phyloP scores from a whole-genome alignment of 2,888 invertebrate genomes.

The Diabrotica balteata region DNA sequence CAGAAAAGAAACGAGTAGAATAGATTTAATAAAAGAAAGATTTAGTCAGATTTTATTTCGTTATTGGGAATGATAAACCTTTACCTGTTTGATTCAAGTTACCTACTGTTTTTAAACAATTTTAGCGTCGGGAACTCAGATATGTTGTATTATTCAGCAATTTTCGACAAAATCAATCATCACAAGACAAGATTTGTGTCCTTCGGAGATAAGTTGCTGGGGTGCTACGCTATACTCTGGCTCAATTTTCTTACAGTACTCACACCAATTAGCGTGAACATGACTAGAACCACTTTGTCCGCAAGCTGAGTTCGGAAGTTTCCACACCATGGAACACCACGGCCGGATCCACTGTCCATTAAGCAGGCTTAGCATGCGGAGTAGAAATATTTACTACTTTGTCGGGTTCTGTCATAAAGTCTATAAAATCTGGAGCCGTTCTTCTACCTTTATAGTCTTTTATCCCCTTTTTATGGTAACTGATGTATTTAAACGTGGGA shows the following conservation, averaged over 20 bases:
- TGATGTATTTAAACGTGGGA: conserved; percentile 87
- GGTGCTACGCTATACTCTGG: conserved; percentile 70
- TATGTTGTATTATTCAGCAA: conserved; percentile 68
- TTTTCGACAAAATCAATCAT: conserved; percentile 75
- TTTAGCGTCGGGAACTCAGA: conserved; percentile 74
- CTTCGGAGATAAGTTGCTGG: conserved; percentile 60
- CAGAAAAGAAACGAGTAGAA: too few species aligned
- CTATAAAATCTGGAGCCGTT: conserved; percentile 68
- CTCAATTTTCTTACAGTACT: conserved; percentile 74
- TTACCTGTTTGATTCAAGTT: conserved; percentile 66
- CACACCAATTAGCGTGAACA: conserved; percentile 83
- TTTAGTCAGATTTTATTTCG: too few species aligned
- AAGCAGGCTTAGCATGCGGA: conserved; percentile 48
- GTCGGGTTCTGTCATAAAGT: conserved; percentile 67
- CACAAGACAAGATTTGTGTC: conserved; percentile 58
- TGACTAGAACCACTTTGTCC: conserved; percentile 71
- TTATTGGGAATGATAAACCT: too few species aligned
- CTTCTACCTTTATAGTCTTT: conserved; percentile 74
- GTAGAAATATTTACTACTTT: conserved; percentile 52
- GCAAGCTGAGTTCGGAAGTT: conserved; percentile 69
- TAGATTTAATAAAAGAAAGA: too few species aligned
- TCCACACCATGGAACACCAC: conserved; percentile 65
- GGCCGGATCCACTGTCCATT: conserved; percentile 61
- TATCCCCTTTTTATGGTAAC: conserved; percentile 76
- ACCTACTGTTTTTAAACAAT: conserved; percentile 65